Percentiles rank a stretch among this genome's conserved stretches.
Evolutionary conservation across 2,888 invertebrate species (phyloP).

Genomic region (Erebia epiphron): DNA sequence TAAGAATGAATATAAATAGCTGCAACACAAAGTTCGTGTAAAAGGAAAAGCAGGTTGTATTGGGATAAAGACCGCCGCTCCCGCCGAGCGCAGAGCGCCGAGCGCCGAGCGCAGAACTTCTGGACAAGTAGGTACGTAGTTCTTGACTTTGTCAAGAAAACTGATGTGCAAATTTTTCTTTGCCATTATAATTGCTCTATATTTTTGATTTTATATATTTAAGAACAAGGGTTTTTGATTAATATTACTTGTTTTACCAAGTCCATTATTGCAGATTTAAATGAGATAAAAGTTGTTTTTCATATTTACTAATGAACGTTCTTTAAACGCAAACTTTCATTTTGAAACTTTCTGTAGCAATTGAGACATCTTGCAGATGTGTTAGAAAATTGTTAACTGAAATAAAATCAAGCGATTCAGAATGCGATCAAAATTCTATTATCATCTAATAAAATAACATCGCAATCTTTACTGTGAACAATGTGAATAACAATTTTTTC

Average conservation of each 20-base stretch:
- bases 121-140: not conserved
- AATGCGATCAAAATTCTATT: constrained; percentile 42
- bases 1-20: not conserved
- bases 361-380: too few species aligned
- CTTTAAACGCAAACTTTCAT: not conserved
- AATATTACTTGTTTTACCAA: not conserved
- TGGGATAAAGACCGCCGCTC: not conserved
- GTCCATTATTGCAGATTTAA: not conserved
- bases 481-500: constrained; percentile 70
- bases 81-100: not conserved
- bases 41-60: constrained; percentile 1
- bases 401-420: constrained; percentile 35
- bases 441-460: constrained; percentile 46
- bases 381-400: not conserved
- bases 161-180: not conserved
- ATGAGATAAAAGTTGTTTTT: too few species aligned
- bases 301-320: too few species aligned
- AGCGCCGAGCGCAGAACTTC: not conserved
- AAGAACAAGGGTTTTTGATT: not conserved
- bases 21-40: not conserved
- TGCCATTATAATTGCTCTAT: not conserved
- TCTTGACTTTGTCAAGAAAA: not conserved
- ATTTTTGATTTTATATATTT: not conserved
- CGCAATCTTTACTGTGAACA: constrained; percentile 57
- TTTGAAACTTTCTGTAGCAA: not conserved